Evolutionary conservation across 1,140 invertebrate genomes (phyloP).

Genomic region (Tetragonula clypearis): DNA sequence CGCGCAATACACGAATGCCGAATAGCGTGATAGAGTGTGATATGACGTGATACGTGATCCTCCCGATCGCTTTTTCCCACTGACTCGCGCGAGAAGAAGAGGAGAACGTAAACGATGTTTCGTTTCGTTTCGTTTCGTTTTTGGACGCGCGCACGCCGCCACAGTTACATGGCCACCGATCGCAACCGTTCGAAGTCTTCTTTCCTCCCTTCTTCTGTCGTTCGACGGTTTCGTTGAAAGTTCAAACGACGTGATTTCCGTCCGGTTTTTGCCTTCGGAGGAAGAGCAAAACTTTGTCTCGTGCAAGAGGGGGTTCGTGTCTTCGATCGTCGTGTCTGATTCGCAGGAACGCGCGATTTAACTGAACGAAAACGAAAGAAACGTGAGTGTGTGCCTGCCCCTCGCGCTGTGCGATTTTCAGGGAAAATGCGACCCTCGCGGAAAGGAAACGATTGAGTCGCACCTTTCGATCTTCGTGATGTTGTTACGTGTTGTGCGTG

Average conservation of each 20-base stretch:
- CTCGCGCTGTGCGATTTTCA: neutral
- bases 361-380: neutral
- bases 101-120: neutral
- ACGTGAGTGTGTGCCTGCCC: slow-evolving; percentile 4
- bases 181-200: neutral
- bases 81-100: too few species aligned
- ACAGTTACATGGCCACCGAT: neutral
- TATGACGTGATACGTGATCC: neutral
- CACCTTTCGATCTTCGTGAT: neutral
- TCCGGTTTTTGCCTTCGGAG: too few species aligned
- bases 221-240: neutral
- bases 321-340: neutral
- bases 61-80: neutral
- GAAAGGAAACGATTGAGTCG: neutral
- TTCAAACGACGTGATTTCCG: neutral
- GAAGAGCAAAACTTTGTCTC: neutral
- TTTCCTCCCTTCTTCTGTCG: neutral
- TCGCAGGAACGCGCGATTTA: too few species aligned
- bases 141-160: neutral
- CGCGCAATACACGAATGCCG: neutral
- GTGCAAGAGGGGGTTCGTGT: too few species aligned
- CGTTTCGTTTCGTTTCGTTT: slow-evolving; percentile 8
- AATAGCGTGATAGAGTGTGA: neutral
- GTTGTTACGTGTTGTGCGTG: too few species aligned
- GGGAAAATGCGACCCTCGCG: neutral